Evolutionary conservation across 2,113 vertebrate genomes (phyloP), one percentile per base, ranked within the genome.

Genomic region (Ictalurus furcatus): DNA sequence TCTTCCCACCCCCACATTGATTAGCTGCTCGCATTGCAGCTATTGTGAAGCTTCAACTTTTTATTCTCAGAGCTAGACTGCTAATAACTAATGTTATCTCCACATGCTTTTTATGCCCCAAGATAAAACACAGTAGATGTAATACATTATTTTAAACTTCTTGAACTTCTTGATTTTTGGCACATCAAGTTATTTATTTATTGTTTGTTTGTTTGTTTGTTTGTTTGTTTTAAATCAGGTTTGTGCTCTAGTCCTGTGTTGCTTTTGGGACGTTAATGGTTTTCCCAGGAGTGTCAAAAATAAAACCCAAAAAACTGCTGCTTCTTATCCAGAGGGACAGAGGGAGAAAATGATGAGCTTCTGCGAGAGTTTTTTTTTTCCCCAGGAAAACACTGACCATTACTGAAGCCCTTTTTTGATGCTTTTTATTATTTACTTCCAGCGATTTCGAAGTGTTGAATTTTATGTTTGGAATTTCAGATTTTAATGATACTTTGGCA

Each of bases 1-100:
- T 90, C 74, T 89, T 90, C 90, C 88, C 58, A 88, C 90, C 84
- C 67, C 19, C 58, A 92, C 94, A 95, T 93, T 92, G 92, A 95
- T 95, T 93, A 92, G 85, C 69, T 92, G 90, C 86, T 90, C 89
- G 87, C 73, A 89, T 90, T 90, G 86, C 88, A 92, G 90, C 87
- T 90, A 85, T 90, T 91, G 89, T 85, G 85, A 69, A 90, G 65
- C 86, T 40, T 87, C 30, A 91, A 91, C 86, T 92, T 92, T 90
- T 85, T 61, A 89, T 86, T 37, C 87, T 76, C 56, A 25, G 73
- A 79, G 73, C 61, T 80, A 40, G 85, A 67, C 85, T 88, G 37
- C 2, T 11, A 52, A 52, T 52, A 74, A 56, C 86, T 84, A 61
- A 28, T 79, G 56, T 78, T 79, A 71, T 79, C 79, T 48, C 0